Evolutionary conservation across 2,888 invertebrate genomes (phyloP).

Genomic region (Trachelus iudaicus): DNA sequence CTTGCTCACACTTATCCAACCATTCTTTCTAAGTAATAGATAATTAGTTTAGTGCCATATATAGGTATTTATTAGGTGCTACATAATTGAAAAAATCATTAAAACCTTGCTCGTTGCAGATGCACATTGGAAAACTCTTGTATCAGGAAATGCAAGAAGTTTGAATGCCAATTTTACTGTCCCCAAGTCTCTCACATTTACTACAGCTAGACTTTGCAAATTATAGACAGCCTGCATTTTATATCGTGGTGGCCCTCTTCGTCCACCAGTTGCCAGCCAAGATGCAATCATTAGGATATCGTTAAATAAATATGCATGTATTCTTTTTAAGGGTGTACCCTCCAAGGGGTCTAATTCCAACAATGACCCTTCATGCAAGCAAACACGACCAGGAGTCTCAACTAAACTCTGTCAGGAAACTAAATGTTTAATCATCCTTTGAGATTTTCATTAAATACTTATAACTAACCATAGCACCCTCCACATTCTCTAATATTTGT

Average conservation of each 20-base stretch:
- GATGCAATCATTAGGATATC: slow-evolving; percentile 92
- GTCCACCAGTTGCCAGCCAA: slow-evolving; percentile 72
- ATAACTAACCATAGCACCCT: slow-evolving; percentile 79
- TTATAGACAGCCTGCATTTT: slow-evolving; percentile 87
- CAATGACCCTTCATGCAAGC: slow-evolving; percentile 93
- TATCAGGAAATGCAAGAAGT: slow-evolving; percentile 92
- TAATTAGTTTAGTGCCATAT: slow-evolving; percentile 39
- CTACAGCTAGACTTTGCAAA: slow-evolving; percentile 89
- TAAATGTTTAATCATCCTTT: slow-evolving; percentile 5
- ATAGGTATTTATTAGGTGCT: slow-evolving; percentile 20
- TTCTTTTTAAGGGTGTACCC: slow-evolving; percentile 85
- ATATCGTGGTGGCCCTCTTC: slow-evolving; percentile 82
- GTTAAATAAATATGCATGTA: slow-evolving; percentile 92
- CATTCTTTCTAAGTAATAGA: slow-evolving; percentile 80
- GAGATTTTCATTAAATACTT: slow-evolving; percentile 2
- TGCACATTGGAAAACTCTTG: slow-evolving; percentile 90
- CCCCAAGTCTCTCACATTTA: slow-evolving; percentile 91
- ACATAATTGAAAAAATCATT: not conserved
- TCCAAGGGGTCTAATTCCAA: slow-evolving; percentile 90
- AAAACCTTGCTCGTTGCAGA: slow-evolving; percentile 75
- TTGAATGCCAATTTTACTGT: slow-evolving; percentile 94
- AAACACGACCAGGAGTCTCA: slow-evolving; percentile 79
- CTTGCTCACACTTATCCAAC: slow-evolving; percentile 91
- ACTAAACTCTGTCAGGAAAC: slow-evolving; percentile 71
- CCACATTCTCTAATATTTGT: slow-evolving; percentile 84